Base-by-base conservation (phyloP, 2,888 invertebrate species). In the Dromius quadrimaculatus region DNA sequence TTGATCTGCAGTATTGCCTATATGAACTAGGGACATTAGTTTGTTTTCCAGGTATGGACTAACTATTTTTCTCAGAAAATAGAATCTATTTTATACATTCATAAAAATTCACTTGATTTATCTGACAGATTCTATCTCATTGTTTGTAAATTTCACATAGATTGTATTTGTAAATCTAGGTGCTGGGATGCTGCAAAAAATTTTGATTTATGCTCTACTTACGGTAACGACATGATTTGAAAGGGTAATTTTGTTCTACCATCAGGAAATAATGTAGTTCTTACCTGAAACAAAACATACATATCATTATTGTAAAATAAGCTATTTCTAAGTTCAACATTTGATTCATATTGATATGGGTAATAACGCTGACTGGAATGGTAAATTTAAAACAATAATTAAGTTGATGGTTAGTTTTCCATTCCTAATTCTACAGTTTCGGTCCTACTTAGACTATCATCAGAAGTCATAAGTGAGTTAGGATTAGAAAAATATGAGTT, bases 191-290 rank as follows among this genome's bases (percentile, higher is more conserved):
- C 11, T 6, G n/a, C 23, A 47, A 45, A 45, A 45, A 47, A n/a
- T 23, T 23, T 9, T 54, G 28, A 28, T 11, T 47, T 47, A 47
- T 47, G 22, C n/a, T n/a, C 23, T 54, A 54, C 50, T 54, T 28
- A 54, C 50, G 13, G 6, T 15, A 17, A 9, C 8, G 5, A 9
- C 3, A 28, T n/a, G 15, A 22, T 47, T 47, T 47, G 9, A 47
- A 47, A 47, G 22, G 47, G 47, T 22, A 47, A 47, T 47, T 47
- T 47, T 1, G 19, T 11, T 47, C 22, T 11, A n/a, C n/a, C n/a
- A 23, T 28, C 15, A 11, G 3, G 15, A 13, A 6, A 23, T 8
- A 54, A 54, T 28, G 50, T 5, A 13, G 11, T 13, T 11, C 50
- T 54, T 15, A 54, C 50, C 50, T 54, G 50, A 2, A 54, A 54